Conservation (phyloP, 2,797 vertebrate genomes). For the Pseudocheirus occidentalis region DNA sequence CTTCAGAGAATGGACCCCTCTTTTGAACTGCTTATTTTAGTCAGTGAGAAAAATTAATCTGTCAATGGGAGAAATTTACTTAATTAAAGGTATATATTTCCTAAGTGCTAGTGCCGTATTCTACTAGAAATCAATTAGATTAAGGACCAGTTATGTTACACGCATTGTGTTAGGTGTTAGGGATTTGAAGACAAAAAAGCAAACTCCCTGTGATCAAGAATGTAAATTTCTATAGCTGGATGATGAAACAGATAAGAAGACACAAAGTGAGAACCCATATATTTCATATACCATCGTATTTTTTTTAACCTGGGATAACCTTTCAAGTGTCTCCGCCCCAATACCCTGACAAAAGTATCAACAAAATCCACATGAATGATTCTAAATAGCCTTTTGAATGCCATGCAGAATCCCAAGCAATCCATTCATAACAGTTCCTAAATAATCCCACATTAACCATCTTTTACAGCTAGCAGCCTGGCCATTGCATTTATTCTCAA, state of each 20-base stretch:
- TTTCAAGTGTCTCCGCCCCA: background rate
- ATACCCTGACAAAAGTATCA: background rate
- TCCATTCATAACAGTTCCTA: background rate
- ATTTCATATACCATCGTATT: conserved; percentile 28
- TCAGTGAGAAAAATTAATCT: conserved; percentile 28
- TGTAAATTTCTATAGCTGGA: too few species aligned
- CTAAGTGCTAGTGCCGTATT: conserved; percentile 26
- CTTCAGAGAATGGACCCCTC: conserved; percentile 6
- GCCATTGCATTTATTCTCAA: background rate
- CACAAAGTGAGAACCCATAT: background rate
- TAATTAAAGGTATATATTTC: conserved; percentile 50
- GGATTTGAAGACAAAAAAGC: too few species aligned
- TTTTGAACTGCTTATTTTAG: conserved; percentile 10
- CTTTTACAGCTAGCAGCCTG: background rate
- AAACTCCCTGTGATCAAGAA: too few species aligned
- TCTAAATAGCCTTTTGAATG: conserved; percentile 40
- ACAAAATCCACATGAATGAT: conserved; percentile 19
- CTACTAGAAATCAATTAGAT: conserved; percentile 25
- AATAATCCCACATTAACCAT: background rate
- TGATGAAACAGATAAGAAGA: too few species aligned
- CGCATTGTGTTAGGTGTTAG: background rate
- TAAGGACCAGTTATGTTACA: background rate
- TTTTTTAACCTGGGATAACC: conserved; percentile 11
- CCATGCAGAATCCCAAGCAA: background rate
- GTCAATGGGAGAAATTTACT: background rate